Evolutionary conservation across 2,888 invertebrate genomes (phyloP), one percentile per base, ranked within the genome.

Genomic region (Rhaphigaster nebulosa): DNA sequence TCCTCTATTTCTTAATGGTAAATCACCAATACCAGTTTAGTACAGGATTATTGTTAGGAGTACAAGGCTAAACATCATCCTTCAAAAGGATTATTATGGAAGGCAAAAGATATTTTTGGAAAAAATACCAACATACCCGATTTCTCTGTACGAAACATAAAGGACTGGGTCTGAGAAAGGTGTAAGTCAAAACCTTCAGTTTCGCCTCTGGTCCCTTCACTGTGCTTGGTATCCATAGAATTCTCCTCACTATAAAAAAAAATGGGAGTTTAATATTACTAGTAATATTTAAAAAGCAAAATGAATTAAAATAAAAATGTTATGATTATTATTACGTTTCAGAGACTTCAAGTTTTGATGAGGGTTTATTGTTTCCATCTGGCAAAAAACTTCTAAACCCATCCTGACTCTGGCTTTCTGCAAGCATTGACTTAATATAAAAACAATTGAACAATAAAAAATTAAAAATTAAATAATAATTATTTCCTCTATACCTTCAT

Each of bases 131-230:
- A 45, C 45, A 13, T 45, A 84, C 84, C 45, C n/a, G 84, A 84
- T 76, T 76, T 89, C 29, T 70, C 89, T 29, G 70, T 41, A 1
- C 26, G 15, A 76, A 70, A n/a, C 70, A 52, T 1, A 56, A 90
- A 90, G 8, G 90, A 80, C 41, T 90, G 90, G 20, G 90, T 90
- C 56, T 90, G 80, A 50, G 90, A 90, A 34, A 90, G 87, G n/a
- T 90, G 90, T n/a, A 90, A 80, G 38, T 90, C 87, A 80, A 90
- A 90, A 54, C 90, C 60, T 56, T 90, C 41, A 54, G 90, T 56
- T 26, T 88, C 88, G 12, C 52, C n/a, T 15, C 0, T 5, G 18
- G 54, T 41, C 34, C 60, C 88, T 41, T 88, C 88, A 54, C 56
- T 84, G 6, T 45, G 2, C 45, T 84, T 84, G 15, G 41, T 45